phyloP scores from a whole-genome alignment of 2,113 vertebrate genomes.

The Notiomystis cincta region DNA sequence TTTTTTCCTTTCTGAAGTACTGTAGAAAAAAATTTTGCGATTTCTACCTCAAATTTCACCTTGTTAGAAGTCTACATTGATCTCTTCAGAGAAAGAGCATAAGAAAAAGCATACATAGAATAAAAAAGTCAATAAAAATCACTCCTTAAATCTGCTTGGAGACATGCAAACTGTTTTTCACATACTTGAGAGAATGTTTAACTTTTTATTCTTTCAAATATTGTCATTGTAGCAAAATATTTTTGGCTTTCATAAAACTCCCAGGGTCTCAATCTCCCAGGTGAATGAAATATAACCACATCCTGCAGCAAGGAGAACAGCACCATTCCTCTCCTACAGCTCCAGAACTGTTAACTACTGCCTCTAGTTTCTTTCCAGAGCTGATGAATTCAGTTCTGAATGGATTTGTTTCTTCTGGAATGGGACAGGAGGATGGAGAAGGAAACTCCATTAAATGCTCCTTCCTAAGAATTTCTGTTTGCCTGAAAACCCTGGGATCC shows the following conservation, averaged over 20 bases:
- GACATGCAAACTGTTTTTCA: not conserved
- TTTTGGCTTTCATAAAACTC: not conserved
- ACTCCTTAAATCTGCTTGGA: not conserved
- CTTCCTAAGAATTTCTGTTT: not conserved
- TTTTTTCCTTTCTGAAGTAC: not conserved
- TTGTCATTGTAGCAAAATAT: not conserved
- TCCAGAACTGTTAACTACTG: not conserved
- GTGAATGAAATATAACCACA: not conserved
- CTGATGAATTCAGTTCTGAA: not conserved
- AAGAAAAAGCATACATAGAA: not conserved
- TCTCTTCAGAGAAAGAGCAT: not conserved
- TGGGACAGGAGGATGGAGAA: not conserved
- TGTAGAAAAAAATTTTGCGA: not conserved
- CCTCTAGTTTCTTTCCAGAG: not conserved
- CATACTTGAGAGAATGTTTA: not conserved
- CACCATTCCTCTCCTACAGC: not conserved
- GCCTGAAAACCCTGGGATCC: not conserved
- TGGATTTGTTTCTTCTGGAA: not conserved
- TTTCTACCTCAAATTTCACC: conserved; percentile 9
- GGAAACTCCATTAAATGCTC: not conserved
- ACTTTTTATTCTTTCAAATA: not conserved
- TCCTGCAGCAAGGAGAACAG: not conserved
- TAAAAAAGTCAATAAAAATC: conserved; percentile 31
- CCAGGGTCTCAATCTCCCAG: not conserved
- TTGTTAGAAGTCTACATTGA: conserved; percentile 19